Evolutionary conservation across 2,888 invertebrate species (phyloP), one percentile per base, ranked within the genome.

Genomic region (Oscheius sp.): DNA sequence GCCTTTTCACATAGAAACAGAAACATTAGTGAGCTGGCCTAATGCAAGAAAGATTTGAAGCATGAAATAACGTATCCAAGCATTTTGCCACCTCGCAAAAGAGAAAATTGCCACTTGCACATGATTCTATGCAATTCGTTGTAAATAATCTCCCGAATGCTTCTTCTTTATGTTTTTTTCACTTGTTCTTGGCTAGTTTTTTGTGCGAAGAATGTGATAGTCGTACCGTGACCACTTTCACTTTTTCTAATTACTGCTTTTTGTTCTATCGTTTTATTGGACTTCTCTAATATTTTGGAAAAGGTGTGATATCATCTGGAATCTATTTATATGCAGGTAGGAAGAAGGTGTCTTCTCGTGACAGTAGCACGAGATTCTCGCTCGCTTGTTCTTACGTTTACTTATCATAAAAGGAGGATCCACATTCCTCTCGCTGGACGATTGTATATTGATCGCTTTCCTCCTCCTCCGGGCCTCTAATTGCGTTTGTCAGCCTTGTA

Each of bases 381-480:
- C 53, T 23, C 53, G 12, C 53, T 35, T 3, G 35, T 35, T 35
- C 35, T 35, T 35, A 49, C 18, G 49, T 49, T 49, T 49, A 49
- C 49, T 49, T 49, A 16, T 18, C 49, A 49, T 18, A 49, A 49
- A n/a, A 25, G 23, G 55, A 61, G 41, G 41, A 43, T 29, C 45
- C 45, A 35, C 35, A 35, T 29, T 58, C 27, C 58, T n/a, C n/a
- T 58, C 58, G 41, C 9, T 18, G n/a, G 46, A 27, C 49, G 49
- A 64, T 64, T 27, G 64, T 64, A 64, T 52, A 66, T 66, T 21
- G 66, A 66, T 66, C 66, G 49, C 5, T n/a, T n/a, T n/a, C n/a
- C n/a, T n/a, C 29, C 49, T 66, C 66, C 63, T 58, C 58, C 58
- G 25, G 27, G 18, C 41, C 45, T 18, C 41, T 18, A 61, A 49